These are phyloP conservation scores for Drosophila acutilabella DNA, from an alignment of 2,888 invertebrate species.

Conservation along the genomic window DNA sequence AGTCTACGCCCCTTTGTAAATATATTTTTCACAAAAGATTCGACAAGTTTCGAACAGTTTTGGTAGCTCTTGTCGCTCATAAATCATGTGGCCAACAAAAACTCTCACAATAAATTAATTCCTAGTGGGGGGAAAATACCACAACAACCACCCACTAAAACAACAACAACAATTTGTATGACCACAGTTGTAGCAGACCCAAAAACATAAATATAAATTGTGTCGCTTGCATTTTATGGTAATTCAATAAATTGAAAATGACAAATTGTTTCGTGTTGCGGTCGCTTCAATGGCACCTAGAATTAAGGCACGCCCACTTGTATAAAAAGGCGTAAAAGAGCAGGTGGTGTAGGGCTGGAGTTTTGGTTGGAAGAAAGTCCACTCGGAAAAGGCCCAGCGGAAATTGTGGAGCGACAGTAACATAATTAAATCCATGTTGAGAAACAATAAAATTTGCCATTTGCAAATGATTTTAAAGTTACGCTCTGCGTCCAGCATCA, in stretches of 20 bases:
- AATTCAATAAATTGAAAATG: conserved; percentile 80
- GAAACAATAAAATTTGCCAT: conserved; percentile 69
- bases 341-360: neutral
- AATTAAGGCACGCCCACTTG: neutral
- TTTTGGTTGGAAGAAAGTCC: conserved; percentile 2
- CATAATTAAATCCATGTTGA: conserved; percentile 67
- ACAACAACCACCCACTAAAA: conserved; percentile 21
- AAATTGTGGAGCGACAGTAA: conserved; percentile 35
- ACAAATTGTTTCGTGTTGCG: conserved; percentile 79
- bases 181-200: conserved; percentile 46
- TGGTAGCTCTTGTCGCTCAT: conserved; percentile 49
- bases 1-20: neutral
- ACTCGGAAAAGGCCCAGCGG: neutral
- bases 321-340: neutral
- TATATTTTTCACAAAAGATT: conserved; percentile 1
- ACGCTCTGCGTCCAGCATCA: conserved; percentile 46
- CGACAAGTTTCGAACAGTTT: conserved; percentile 17
- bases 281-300: conserved; percentile 41
- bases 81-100: conserved; percentile 61
- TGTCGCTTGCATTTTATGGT: conserved; percentile 70
- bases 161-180: conserved; percentile 37
- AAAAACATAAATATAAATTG: conserved; percentile 70
- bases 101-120: conserved; percentile 67
- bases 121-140: conserved; percentile 41
- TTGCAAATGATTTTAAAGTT: conserved; percentile 64